Evolutionary conservation across 2,888 invertebrate species (phyloP).

Genomic region (Frankliniella fusca): DNA sequence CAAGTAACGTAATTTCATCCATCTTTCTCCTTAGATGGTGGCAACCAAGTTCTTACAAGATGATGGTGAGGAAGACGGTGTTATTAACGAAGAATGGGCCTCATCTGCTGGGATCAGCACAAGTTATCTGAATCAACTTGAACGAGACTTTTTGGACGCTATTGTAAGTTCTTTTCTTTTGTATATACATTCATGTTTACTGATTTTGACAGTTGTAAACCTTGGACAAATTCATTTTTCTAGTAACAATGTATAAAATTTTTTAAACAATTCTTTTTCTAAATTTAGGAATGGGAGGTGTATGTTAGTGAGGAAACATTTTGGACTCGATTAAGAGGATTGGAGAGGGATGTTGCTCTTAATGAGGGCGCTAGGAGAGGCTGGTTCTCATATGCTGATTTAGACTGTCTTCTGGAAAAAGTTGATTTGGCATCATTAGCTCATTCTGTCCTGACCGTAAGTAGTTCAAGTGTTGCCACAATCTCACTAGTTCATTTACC

Average conservation of each 20-base stretch:
- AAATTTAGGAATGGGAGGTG: constrained; percentile 74
- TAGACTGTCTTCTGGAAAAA: constrained; percentile 55
- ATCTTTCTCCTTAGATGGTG: constrained; percentile 67
- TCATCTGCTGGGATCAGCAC: constrained; percentile 70
- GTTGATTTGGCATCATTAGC: constrained; percentile 51
- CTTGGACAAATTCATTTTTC: too few species aligned
- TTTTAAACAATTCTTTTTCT: too few species aligned
- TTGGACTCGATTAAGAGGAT: constrained; percentile 62
- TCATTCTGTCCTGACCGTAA: constrained; percentile 51
- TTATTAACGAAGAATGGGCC: constrained; percentile 91
- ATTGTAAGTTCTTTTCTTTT: constrained; percentile 64
- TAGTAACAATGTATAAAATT: too few species aligned
- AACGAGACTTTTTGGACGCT: constrained; percentile 81
- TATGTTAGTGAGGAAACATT: constrained; percentile 74
- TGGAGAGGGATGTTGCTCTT: constrained; percentile 70
- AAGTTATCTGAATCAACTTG: constrained; percentile 72
- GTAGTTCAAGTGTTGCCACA: constrained; percentile 28
- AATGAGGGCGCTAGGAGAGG: constrained; percentile 68
- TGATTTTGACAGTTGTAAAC: too few species aligned
- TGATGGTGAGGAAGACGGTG: constrained; percentile 87
- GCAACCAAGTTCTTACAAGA: constrained; percentile 95
- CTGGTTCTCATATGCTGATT: constrained; percentile 79
- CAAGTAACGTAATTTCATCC: constrained; percentile 23
- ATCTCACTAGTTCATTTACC: too few species aligned
- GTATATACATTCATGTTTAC: constrained; percentile 31